Evolutionary conservation across 2,113 vertebrate species (phyloP).

Genomic region (Zingel zingel): DNA sequence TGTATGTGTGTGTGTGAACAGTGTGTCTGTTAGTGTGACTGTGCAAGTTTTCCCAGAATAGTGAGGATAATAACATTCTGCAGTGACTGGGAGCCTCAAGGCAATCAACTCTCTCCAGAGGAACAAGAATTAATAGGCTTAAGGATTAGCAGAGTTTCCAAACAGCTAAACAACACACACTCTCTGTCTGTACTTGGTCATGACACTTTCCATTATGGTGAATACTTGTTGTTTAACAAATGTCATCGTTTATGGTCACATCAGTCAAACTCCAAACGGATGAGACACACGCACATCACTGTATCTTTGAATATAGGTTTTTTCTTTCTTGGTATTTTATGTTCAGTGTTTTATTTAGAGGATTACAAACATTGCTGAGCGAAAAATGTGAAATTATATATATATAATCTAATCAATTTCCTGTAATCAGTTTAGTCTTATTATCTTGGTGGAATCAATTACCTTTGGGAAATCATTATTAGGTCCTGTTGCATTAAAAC

Average conservation of each 20-base stretch:
- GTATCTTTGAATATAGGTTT: neutral
- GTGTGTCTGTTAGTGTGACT: conserved; percentile 8
- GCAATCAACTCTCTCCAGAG: conserved; percentile 34
- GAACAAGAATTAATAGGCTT: conserved; percentile 46
- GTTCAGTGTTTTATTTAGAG: neutral
- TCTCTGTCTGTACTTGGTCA: neutral
- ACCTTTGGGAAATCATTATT: conserved; percentile 33
- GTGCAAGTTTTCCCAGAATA: conserved; percentile 26
- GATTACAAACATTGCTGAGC: neutral
- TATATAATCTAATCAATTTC: conserved; percentile 20
- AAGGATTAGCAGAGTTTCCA: conserved; percentile 50
- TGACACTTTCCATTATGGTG: conserved; percentile 6
- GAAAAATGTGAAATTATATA: neutral
- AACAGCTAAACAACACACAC: conserved; percentile 42
- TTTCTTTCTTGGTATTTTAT: neutral
- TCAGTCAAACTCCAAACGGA: neutral
- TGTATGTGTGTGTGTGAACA: no score
- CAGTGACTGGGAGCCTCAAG: conserved; percentile 28
- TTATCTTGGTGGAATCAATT: conserved; percentile 13
- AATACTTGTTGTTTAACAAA: conserved; percentile 8
- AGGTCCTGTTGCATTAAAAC: conserved; percentile 25
- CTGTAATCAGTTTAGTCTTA: conserved; percentile 27
- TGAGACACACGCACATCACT: neutral
- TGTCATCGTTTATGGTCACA: neutral
- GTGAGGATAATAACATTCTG: conserved; percentile 42